A percentile compares a stretch with the other conserved stretches of the same genome.
These are phyloP conservation scores for Petrocephalus sullivani DNA, from an alignment of 2,797 vertebrate genomes.

Conservation along the genomic window DNA sequence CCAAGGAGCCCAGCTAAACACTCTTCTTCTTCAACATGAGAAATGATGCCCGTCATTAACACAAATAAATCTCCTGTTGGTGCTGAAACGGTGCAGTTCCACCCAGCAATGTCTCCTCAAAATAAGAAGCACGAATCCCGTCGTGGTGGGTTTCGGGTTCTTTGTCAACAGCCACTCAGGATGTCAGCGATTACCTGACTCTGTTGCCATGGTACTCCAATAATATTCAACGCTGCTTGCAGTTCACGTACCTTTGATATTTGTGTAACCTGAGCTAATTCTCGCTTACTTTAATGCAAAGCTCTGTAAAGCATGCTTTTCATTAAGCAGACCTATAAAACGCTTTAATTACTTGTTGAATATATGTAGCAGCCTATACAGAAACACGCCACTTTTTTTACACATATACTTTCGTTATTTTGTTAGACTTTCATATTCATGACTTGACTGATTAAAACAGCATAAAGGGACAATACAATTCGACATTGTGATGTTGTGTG, in stretches of 20 bases:
- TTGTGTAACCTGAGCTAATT: neutral
- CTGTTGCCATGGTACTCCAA: neutral
- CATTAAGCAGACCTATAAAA: neutral
- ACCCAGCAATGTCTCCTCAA: neutral
- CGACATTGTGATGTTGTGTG: neutral
- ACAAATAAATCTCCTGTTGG: neutral
- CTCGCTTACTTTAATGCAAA: neutral
- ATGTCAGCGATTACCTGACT: neutral
- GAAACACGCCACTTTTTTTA: neutral
- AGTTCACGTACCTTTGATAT: neutral
- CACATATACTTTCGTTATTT: neutral
- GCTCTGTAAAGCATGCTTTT: neutral
- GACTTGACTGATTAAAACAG: neutral
- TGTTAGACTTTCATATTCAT: neutral
- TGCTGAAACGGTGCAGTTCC: neutral
- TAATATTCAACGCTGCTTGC: neutral
- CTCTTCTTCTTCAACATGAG: neutral
- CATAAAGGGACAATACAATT: neutral
- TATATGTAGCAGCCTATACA: neutral
- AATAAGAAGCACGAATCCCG: neutral
- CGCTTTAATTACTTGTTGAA: neutral
- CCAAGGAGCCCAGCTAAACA: neutral
- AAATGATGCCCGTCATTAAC: neutral
- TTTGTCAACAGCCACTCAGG: neutral
- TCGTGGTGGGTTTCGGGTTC: neutral